These are phyloP conservation scores for Columbina picui DNA, from an alignment of 2,113 vertebrate species.

Conservation along the genomic window DNA sequence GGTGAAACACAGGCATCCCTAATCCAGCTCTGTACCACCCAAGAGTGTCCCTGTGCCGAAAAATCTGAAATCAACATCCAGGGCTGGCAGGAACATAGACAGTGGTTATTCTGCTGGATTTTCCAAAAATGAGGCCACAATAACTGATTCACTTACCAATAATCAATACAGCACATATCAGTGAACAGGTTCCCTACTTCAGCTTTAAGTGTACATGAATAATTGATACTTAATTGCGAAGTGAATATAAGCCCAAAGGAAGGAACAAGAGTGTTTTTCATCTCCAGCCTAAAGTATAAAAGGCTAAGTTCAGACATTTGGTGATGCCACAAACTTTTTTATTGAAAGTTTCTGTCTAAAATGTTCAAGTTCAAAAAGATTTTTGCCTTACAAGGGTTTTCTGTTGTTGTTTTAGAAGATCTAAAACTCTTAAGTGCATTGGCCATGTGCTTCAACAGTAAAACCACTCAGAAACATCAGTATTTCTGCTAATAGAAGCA, in stretches of 20 bases:
- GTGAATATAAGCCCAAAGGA: neutral
- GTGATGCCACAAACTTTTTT: neutral
- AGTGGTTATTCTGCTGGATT: neutral
- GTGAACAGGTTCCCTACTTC: neutral
- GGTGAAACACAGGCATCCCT: neutral
- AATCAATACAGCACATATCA: neutral
- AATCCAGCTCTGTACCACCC: neutral
- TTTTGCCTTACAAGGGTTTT: conserved; percentile 24
- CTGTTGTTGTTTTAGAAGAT: conserved; percentile 6
- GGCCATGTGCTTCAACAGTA: neutral
- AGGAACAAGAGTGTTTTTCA: neutral
- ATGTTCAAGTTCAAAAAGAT: conserved; percentile 34
- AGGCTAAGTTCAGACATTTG: neutral
- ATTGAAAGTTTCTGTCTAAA: conserved; percentile 25
- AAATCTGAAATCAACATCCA: neutral
- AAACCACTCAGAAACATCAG: conserved; percentile 17
- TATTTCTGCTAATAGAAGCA: conserved; percentile 58
- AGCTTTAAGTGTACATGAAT: neutral
- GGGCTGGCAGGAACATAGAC: neutral
- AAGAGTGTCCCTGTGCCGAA: neutral
- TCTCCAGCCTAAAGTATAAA: neutral
- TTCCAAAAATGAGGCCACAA: neutral
- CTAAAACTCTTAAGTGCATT: conserved; percentile 10
- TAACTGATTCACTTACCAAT: neutral
- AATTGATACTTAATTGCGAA: neutral